Conservation (phyloP, 2,888 invertebrate species). For the Acanthosoma haemorrhoidale region DNA sequence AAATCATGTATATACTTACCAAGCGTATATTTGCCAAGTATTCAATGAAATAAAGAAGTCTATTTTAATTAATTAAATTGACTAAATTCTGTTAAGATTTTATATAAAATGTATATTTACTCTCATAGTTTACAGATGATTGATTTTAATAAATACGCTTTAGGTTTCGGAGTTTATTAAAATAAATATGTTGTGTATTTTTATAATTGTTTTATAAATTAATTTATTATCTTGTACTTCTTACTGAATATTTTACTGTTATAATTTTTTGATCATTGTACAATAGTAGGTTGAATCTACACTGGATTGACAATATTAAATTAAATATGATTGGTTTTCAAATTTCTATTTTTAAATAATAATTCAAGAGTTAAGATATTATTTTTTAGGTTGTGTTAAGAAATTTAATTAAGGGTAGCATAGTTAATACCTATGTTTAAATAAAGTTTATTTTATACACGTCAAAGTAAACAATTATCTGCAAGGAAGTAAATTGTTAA, state of each 20-base stretch:
- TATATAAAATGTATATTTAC: conserved; percentile 13
- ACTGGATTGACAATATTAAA: conserved; percentile 24
- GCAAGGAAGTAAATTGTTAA: conserved; percentile 20
- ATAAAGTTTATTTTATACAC: conserved; percentile 27
- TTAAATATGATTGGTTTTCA: conserved; percentile 10
- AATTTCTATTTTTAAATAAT: conserved; percentile 26
- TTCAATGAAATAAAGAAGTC: conserved; percentile 14
- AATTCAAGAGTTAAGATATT: conserved; percentile 21
- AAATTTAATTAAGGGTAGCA: conserved; percentile 17
- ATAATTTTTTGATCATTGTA: conserved; percentile 11
- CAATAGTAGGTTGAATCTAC: not conserved
- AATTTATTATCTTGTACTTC: conserved; percentile 20
- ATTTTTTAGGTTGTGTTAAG: conserved; percentile 27
- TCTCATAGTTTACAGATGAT: not conserved
- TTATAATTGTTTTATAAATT: conserved; percentile 24
- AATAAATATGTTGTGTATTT: conserved; percentile 21
- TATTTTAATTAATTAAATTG: conserved; percentile 16
- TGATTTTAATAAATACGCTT: not conserved
- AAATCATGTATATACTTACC: not conserved
- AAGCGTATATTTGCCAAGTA: conserved; percentile 9
- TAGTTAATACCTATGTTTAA: conserved; percentile 20
- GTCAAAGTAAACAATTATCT: conserved; percentile 24
- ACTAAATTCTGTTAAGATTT: conserved; percentile 21
- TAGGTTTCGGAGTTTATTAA: conserved; percentile 15
- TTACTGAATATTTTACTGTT: conserved; percentile 17